Conservation (phyloP, 2,888 invertebrate genomes). For the Nephrotoma appendiculata region DNA sequence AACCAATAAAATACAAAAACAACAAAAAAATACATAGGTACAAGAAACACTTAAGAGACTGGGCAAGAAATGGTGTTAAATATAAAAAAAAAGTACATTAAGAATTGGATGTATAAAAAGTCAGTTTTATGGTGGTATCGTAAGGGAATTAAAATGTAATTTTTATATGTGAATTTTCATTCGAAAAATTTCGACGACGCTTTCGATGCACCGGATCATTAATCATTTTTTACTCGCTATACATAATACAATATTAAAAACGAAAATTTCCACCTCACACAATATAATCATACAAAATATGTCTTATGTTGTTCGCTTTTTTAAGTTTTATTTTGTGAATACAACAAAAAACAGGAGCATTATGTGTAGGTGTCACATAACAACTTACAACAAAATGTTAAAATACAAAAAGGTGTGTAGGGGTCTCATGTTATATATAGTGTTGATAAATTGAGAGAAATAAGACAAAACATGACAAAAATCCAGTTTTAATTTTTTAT, state of each 20-base stretch:
- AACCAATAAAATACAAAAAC: background rate
- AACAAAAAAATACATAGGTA: background rate
- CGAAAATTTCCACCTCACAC: background rate
- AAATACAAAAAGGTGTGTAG: background rate
- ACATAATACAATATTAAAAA: background rate
- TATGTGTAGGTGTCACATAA: conserved; percentile 1
- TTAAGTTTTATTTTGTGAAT: background rate
- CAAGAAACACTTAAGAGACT: background rate
- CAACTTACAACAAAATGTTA: background rate
- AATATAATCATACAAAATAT: background rate
- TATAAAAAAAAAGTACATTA: background rate
- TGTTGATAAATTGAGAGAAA: background rate
- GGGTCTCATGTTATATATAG: background rate
- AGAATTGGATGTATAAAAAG: background rate
- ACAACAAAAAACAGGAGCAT: background rate
- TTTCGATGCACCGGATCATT: background rate
- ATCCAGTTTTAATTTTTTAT: background rate
- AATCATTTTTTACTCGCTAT: background rate
- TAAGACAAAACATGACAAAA: background rate
- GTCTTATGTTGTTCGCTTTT: background rate
- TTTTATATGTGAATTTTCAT: background rate
- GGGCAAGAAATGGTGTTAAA: background rate
- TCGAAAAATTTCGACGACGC: background rate
- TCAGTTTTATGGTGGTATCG: background rate
- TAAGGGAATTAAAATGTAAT: background rate